Conservation (phyloP, 2,888 invertebrate species). For the Leptinotarsa haldemani region DNA sequence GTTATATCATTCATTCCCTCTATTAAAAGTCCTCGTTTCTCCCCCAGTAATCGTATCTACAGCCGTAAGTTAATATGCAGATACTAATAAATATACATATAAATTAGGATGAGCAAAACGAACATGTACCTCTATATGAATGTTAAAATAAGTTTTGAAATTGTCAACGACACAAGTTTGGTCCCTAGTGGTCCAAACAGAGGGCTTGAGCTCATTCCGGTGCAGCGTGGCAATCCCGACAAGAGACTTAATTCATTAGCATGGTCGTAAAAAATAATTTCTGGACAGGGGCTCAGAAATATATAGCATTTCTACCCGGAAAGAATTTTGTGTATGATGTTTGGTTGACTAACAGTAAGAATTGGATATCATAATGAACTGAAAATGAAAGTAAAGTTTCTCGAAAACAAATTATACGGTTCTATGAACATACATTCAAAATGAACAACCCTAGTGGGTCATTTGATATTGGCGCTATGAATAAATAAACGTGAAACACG, state of each 20-base stretch:
- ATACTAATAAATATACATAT: conserved; percentile 67
- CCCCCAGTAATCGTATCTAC: conserved; percentile 32
- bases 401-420: no score
- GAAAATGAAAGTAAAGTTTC: no score
- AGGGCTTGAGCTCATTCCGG: conserved; percentile 61
- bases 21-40: conserved; percentile 9
- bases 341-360: no score
- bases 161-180: conserved; percentile 68
- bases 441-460: no score
- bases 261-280: conserved; percentile 59
- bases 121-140: conserved; percentile 67
- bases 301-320: background rate
- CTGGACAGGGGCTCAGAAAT: conserved; percentile 18
- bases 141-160: conserved; percentile 70
- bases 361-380: no score
- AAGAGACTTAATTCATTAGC: conserved; percentile 63
- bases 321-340: background rate
- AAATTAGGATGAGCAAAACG: conserved; percentile 62
- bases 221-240: conserved; percentile 61
- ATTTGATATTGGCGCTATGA: no score
- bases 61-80: conserved; percentile 54
- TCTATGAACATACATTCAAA: no score
- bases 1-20: conserved; percentile 15
- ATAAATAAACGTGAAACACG: no score
- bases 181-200: conserved; percentile 62